phyloP scores from a whole-genome alignment of 2,797 vertebrate genomes.

The Anableps anableps region DNA sequence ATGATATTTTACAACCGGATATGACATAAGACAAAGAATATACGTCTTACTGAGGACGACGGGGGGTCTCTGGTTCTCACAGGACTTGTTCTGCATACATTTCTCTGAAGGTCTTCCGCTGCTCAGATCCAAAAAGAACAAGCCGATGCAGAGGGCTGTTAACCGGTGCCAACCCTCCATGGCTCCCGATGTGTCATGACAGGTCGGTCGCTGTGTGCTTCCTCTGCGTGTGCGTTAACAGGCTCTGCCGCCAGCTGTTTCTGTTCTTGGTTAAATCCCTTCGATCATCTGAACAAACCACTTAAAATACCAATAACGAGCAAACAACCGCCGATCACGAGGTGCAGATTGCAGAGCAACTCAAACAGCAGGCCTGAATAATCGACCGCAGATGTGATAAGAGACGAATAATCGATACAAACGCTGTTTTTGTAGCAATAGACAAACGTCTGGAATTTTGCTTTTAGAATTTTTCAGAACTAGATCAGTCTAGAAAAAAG shows the following conservation, averaged over 20 bases:
- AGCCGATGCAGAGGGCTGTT: conserved; percentile 33
- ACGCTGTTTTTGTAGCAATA: too few species aligned
- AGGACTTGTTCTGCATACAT: conserved; percentile 48
- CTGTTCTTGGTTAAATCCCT: neutral
- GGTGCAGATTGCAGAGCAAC: conserved; percentile 40
- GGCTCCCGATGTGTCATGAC: conserved; percentile 65
- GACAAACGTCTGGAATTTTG: neutral
- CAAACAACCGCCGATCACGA: conserved; percentile 43
- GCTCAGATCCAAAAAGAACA: conserved; percentile 50
- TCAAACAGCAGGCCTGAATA: conserved; percentile 2
- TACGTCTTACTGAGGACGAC: conserved; percentile 81
- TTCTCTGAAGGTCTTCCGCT: conserved; percentile 52
- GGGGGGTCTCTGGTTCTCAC: conserved; percentile 68
- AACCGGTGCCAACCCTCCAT: conserved; percentile 66
- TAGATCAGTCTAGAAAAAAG: neutral
- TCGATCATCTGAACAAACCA: neutral
- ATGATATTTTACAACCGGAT: neutral
- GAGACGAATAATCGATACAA: neutral
- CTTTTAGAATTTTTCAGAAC: neutral
- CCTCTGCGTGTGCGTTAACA: neutral
- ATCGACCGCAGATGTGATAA: conserved; percentile 43
- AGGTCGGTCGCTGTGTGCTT: conserved; percentile 6
- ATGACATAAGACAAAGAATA: neutral
- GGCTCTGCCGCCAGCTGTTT: too few species aligned
- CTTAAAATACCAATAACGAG: neutral